Percentiles rank a stretch among this genome's conserved stretches.
Evolutionary conservation across 1,140 invertebrate species (phyloP).

Genomic region (Pygmarrhopalites habei): DNA sequence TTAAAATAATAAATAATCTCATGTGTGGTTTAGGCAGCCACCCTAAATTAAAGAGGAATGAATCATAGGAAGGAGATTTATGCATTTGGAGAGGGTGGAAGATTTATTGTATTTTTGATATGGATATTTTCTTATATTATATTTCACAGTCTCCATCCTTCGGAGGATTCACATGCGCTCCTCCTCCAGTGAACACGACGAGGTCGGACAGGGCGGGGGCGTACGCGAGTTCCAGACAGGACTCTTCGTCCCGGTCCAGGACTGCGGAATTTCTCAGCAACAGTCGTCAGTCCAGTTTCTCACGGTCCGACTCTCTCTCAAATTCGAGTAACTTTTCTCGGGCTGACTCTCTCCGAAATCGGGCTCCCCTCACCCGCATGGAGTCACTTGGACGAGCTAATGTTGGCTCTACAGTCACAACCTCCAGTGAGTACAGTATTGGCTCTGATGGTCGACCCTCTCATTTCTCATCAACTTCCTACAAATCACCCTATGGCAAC

Average conservation of each 20-base stretch:
- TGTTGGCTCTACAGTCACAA: neutral
- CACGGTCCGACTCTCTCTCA: conserved; percentile 4
- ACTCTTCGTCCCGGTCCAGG: neutral
- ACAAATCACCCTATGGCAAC: conserved; percentile 38
- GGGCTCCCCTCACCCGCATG: neutral
- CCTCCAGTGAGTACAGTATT: conserved; percentile 7
- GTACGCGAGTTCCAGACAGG: conserved; percentile 1
- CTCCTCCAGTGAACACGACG: conserved; percentile 7
- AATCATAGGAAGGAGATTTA: too few relatives aligned
- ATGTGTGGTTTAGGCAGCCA: too few relatives aligned
- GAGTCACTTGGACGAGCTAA: neutral
- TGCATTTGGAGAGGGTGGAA: too few relatives aligned
- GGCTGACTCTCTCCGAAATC: neutral
- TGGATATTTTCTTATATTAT: too few relatives aligned
- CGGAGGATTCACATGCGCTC: conserved; percentile 2
- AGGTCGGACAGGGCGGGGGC: neutral
- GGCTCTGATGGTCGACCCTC: conserved; percentile 20
- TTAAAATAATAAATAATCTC: too few relatives aligned
- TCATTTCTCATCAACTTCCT: conserved; percentile 31
- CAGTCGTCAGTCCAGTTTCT: conserved; percentile 9
- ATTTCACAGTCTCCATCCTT: conserved; percentile 3
- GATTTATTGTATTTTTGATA: too few relatives aligned
- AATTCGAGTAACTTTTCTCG: neutral
- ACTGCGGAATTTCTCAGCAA: neutral
- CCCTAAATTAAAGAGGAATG: too few relatives aligned